A percentile compares a stretch with the other conserved stretches of the same genome.
These are phyloP conservation scores for Lordiphosa clarofinis DNA, from an alignment of 1,140 invertebrate species.

Conservation along the genomic window DNA sequence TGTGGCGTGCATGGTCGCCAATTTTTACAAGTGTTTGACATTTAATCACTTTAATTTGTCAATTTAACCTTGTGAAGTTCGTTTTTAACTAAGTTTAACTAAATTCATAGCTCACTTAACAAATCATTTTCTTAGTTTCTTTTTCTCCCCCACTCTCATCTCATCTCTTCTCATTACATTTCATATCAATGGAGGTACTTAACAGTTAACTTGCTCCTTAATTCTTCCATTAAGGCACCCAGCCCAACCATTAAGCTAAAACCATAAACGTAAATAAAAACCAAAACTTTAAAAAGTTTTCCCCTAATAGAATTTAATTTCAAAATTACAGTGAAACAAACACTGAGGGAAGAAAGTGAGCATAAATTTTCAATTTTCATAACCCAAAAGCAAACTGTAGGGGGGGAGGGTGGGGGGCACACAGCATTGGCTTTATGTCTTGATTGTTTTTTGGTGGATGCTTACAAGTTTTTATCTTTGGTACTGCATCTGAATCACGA, in stretches of 20 bases:
- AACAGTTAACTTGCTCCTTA: slow-evolving; percentile 4
- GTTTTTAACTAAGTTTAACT: too few relatives aligned
- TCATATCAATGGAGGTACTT: neutral
- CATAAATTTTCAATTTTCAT: slow-evolving; percentile 67
- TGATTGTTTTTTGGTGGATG: slow-evolving; percentile 62
- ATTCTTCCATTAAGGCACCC: slow-evolving; percentile 6
- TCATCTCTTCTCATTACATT: neutral
- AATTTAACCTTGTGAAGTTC: too few relatives aligned
- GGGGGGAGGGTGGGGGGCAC: slow-evolving; percentile 1
- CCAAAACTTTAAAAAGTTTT: slow-evolving; percentile 30
- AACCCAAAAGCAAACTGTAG: slow-evolving; percentile 33
- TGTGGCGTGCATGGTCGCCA: too few relatives aligned
- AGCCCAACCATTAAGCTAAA: slow-evolving; percentile 11
- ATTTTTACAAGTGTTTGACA: too few relatives aligned
- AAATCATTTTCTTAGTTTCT: too few relatives aligned
- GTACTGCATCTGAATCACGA: slow-evolving; percentile 66
- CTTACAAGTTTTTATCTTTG: slow-evolving; percentile 60
- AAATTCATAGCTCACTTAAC: too few relatives aligned
- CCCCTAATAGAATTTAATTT: slow-evolving; percentile 56
- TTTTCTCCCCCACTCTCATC: too few relatives aligned
- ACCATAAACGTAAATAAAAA: slow-evolving; percentile 44
- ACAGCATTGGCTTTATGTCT: slow-evolving; percentile 49
- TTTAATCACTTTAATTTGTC: too few relatives aligned
- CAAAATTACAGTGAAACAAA: slow-evolving; percentile 23
- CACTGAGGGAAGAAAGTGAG: slow-evolving; percentile 9